phyloP scores from a whole-genome alignment of 2,797 vertebrate species.

The Eupleurogrammus muticus region DNA sequence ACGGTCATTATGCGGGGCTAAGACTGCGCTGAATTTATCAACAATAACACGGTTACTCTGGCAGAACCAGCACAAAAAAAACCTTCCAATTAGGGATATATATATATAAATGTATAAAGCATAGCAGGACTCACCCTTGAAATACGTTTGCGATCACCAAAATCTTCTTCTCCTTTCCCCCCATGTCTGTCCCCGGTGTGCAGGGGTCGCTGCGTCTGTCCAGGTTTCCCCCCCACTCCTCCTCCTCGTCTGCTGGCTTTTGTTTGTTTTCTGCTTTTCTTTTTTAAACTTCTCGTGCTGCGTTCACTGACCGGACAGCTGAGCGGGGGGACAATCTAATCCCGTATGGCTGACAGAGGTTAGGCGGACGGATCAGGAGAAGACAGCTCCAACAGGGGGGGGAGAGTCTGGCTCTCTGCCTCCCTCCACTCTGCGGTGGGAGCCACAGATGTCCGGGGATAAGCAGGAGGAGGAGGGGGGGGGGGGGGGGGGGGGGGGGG shows the following conservation, averaged over 20 bases:
- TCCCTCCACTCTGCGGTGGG: slow-evolving; percentile 52
- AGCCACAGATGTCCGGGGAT: slow-evolving; percentile 60
- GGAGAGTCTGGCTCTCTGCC: slow-evolving; percentile 51
- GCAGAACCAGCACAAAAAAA: neutral
- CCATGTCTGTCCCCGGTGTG: slow-evolving; percentile 81
- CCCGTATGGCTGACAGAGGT: slow-evolving; percentile 23
- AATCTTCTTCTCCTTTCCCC: slow-evolving; percentile 90
- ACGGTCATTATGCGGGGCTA: slow-evolving; percentile 45
- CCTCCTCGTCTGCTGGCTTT: slow-evolving; percentile 65
- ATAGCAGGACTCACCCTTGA: slow-evolving; percentile 83
- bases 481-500: slow-evolving; percentile 63
- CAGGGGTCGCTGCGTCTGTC: slow-evolving; percentile 41
- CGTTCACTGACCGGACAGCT: neutral
- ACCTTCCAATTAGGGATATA: neutral
- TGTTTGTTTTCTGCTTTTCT: neutral
- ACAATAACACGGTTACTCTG: slow-evolving; percentile 23
- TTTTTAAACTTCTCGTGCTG: slow-evolving; percentile 61
- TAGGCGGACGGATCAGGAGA: slow-evolving; percentile 21
- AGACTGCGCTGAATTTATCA: slow-evolving; percentile 39
- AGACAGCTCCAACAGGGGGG: slow-evolving; percentile 35
- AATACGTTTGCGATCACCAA: slow-evolving; percentile 83
- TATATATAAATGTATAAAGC: neutral
- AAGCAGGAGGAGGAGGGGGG: slow-evolving; percentile 65
- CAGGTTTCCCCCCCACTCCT: slow-evolving; percentile 76
- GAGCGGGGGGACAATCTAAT: slow-evolving; percentile 13